A percentile compares a stretch with the other conserved stretches of the same genome.
These are phyloP conservation scores for Calyptomena viridis DNA, from an alignment of 2,113 vertebrate species.

Conservation along the genomic window DNA sequence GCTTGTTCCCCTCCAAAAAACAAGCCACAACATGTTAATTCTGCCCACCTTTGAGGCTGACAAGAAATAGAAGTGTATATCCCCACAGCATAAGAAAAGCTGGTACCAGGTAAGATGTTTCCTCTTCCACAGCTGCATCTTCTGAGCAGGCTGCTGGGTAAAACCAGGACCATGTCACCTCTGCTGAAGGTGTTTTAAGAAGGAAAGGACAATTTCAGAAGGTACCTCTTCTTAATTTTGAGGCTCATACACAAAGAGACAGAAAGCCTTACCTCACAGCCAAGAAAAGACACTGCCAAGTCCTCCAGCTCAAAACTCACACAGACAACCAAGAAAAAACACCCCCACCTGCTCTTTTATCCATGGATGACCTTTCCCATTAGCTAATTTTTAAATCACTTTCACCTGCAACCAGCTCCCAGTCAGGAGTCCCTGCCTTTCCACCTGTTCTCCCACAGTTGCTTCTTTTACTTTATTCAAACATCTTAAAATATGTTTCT, in stretches of 20 bases:
- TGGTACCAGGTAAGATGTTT: neutral
- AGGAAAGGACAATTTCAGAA: neutral
- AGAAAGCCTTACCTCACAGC: neutral
- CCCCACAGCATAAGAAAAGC: neutral
- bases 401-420: neutral
- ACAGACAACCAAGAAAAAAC: neutral
- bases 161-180: rapidly evolving
- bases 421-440: neutral
- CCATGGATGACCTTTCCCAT: neutral
- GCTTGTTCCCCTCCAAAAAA: neutral
- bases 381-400: neutral
- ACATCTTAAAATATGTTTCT: neutral
- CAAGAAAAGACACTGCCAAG: neutral
- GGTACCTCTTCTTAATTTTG: neutral
- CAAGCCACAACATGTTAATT: neutral
- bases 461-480: neutral
- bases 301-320: neutral
- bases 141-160: neutral
- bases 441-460: neutral
- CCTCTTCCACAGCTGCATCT: neutral
- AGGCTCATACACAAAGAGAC: neutral
- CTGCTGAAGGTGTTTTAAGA: neutral
- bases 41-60: neutral
- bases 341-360: neutral
- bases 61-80: neutral